Evolutionary conservation across 2,797 vertebrate species (phyloP), one percentile per base, ranked within the genome.

Genomic region (Ptychadena robeensis): DNA sequence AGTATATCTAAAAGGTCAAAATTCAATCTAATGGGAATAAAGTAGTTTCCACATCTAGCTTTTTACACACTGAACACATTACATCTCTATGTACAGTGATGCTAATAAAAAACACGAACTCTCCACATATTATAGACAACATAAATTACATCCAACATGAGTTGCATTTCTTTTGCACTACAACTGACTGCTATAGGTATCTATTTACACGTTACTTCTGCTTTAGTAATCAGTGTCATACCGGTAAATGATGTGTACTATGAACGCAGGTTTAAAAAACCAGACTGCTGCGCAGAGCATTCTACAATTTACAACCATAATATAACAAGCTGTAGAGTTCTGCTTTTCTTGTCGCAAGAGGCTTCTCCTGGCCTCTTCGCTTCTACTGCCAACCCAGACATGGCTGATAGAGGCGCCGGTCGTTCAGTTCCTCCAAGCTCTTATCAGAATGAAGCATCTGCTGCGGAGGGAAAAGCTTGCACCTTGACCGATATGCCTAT

Each of bases 71-170:
- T 92, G 91, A 89, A 91, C 82, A 87, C 89, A 88, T 93, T 92
- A 94, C 93, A 92, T 88, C 91, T 90, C 82, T 87, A 94, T 93
- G 92, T 93, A 95, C 93, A 93, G 92, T 91, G 91, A 95, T 93
- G 92, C 90, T 78, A 76, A 44, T 92, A 92, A 93, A 91, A 78
- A 93, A 90, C 86, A 82, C 89, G 92, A 91, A 90, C 91, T 93
- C 92, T 90, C 88, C 93, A 93, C 91, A 94, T 91, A 90, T 92
- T 91, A 93, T 89, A 92, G 93, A 95, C 94, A 90, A 94, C 90
- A 94, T 94, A 93, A 94, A 93, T 92, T 91, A 95, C 91, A 91
- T 85, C 90, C 82, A 93, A 91, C 93, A 93, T 86, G 91, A 93
- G 85, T 91, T 91, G 93, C 89, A 86, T 89, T 77, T 86, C n/a